These are phyloP conservation scores for Coccyzus lansbergi DNA, from an alignment of 2,797 vertebrate genomes.

Conservation along the genomic window DNA sequence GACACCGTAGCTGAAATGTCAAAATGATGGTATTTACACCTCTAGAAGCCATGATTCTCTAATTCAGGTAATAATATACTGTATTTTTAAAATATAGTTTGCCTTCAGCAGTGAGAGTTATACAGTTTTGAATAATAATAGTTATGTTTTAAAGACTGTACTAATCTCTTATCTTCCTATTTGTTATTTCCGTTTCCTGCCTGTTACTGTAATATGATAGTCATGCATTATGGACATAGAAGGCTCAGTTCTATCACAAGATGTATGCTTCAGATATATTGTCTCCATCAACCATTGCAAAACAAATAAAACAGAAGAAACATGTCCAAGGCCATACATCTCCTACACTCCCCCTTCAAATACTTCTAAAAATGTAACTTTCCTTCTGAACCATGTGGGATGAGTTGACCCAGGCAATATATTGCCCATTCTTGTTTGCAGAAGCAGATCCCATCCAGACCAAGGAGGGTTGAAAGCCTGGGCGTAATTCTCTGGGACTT, in stretches of 20 bases:
- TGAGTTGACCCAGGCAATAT: too few relatives aligned
- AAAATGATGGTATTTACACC: slow-evolving; percentile 18
- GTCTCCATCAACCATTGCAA: background rate
- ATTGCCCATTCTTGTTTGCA: background rate
- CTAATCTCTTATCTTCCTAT: slow-evolving; percentile 51
- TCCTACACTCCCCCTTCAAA: background rate
- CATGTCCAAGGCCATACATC: background rate
- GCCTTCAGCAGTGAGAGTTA: slow-evolving; percentile 62
- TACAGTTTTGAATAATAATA: slow-evolving; percentile 57
- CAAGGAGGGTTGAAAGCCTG: background rate
- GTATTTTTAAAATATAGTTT: slow-evolving; percentile 50
- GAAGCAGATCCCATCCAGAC: background rate
- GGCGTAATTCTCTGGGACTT: background rate
- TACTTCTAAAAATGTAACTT: background rate
- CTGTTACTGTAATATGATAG: slow-evolving; percentile 37
- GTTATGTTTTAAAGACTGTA: slow-evolving; percentile 47
- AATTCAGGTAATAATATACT: slow-evolving; percentile 16
- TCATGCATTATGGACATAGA: slow-evolving; percentile 40
- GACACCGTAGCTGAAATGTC: slow-evolving; percentile 25
- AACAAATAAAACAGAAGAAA: slow-evolving; percentile 45
- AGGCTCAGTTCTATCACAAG: slow-evolving; percentile 11
- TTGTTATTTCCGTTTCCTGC: slow-evolving; percentile 47
- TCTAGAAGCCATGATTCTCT: slow-evolving; percentile 30
- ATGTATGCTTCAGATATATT: slow-evolving; percentile 11
- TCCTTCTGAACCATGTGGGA: background rate